phyloP scores from a whole-genome alignment of 2,888 invertebrate genomes.

The Mesorhabditis sp. region DNA sequence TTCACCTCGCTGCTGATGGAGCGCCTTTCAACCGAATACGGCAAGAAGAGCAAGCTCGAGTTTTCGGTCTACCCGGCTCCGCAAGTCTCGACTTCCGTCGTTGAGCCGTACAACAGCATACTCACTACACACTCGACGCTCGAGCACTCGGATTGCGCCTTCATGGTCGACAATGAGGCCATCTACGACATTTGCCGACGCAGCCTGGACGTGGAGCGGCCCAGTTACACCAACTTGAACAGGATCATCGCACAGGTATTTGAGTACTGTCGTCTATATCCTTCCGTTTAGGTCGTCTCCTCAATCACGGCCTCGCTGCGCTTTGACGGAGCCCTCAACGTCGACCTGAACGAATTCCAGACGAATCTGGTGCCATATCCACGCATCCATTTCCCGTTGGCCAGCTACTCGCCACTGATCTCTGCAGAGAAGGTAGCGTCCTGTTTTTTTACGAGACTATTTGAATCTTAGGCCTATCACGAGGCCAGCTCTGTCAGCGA shows the following conservation, averaged over 20 bases:
- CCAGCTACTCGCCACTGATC: slow-evolving; percentile 51
- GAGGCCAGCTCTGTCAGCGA: too few relatives aligned
- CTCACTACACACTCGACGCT: slow-evolving; percentile 86
- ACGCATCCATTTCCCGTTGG: slow-evolving; percentile 67
- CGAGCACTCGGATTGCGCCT: slow-evolving; percentile 91
- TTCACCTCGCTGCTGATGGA: slow-evolving; percentile 84
- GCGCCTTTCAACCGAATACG: slow-evolving; percentile 76
- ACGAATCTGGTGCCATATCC: slow-evolving; percentile 74
- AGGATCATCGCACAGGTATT: slow-evolving; percentile 75
- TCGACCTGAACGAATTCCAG: slow-evolving; percentile 77
- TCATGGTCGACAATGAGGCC: slow-evolving; percentile 65
- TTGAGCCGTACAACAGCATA: slow-evolving; percentile 93
- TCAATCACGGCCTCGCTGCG: too few relatives aligned
- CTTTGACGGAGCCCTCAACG: slow-evolving; percentile 77
- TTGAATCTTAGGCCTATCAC: too few relatives aligned
- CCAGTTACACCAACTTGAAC: slow-evolving; percentile 83
- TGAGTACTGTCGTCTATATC: neutral
- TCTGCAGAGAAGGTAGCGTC: slow-evolving; percentile 39
- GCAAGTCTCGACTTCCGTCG: slow-evolving; percentile 80
- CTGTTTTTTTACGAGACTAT: too few relatives aligned
- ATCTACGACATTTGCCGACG: slow-evolving; percentile 84
- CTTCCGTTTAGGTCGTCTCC: slow-evolving; percentile 28
- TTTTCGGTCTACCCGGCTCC: slow-evolving; percentile 32
- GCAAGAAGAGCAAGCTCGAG: slow-evolving; percentile 72
- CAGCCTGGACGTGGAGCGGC: slow-evolving; percentile 69